Conservation (phyloP, 1,140 invertebrate genomes). For the Papilio helenus region DNA sequence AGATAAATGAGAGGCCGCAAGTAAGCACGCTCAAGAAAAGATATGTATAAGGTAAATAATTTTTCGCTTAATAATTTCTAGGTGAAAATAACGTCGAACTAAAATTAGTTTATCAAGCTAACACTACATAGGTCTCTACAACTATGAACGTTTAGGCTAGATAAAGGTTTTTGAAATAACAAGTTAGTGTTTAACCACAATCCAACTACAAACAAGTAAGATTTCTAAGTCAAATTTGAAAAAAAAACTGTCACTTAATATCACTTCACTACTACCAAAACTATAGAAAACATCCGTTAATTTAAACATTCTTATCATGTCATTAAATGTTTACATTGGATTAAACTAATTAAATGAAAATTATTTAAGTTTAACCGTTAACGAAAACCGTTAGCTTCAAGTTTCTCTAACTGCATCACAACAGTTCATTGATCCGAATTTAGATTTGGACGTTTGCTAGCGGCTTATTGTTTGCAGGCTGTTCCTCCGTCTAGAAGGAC, state of each 20-base stretch:
- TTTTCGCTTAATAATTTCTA: not conserved
- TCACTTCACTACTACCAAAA: too few species aligned
- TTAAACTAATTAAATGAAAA: not conserved
- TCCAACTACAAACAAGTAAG: too few species aligned
- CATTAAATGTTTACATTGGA: not conserved
- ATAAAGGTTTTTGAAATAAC: too few species aligned
- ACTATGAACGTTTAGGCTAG: too few species aligned
- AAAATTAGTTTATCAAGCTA: not conserved
- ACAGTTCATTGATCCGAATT: constrained; percentile 13
- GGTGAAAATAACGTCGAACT: not conserved
- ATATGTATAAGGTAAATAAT: not conserved
- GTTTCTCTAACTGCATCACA: constrained; percentile 17
- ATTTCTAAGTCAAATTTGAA: too few species aligned
- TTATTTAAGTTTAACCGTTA: not conserved
- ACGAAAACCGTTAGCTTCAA: not conserved
- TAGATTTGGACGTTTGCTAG: constrained; percentile 13
- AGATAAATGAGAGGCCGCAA: constrained; percentile 19
- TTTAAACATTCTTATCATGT: too few species aligned
- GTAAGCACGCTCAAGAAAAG: not conserved
- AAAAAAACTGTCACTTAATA: too few species aligned
- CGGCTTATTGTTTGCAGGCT: constrained; percentile 14
- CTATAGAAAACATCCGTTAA: too few species aligned
- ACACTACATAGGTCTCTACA: not conserved
- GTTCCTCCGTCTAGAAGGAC: constrained; percentile 66
- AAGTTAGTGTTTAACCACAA: too few species aligned